phyloP scores from a whole-genome alignment of 2,888 invertebrate genomes.

The Salticus scenicus region DNA sequence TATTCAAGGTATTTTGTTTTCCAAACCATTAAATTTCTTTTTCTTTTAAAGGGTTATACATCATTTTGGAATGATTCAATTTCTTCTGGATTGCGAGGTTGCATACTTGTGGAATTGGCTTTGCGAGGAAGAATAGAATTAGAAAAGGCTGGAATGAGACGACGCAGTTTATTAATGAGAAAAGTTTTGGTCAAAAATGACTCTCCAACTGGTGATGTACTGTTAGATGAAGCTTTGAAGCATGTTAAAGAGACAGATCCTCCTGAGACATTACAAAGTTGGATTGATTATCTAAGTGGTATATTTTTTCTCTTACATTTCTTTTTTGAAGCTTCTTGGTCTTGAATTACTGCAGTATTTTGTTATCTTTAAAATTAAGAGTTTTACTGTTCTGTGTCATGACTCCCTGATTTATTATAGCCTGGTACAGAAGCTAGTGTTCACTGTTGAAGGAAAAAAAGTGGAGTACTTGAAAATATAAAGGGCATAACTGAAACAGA shows the following conservation, averaged over 20 bases:
- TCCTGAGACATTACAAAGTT: conserved; percentile 96
- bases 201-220: conserved; percentile 96
- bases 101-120: conserved; percentile 97
- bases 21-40: conserved; percentile 3
- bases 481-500: too few species aligned
- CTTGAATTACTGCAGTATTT: background rate
- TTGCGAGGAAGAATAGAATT: conserved; percentile 95
- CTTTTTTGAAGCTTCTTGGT: too few species aligned
- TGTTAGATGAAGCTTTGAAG: conserved; percentile 91
- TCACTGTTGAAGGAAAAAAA: too few species aligned
- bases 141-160: conserved; percentile 96
- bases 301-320: conserved; percentile 73
- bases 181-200: conserved; percentile 84
- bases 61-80: conserved; percentile 99
- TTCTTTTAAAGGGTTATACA: conserved; percentile 89
- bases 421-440: too few species aligned
- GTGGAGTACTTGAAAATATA: too few species aligned
- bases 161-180: conserved; percentile 85
- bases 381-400: too few species aligned
- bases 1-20: too few species aligned
- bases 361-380: too few species aligned
- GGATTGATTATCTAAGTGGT: conserved; percentile 99
- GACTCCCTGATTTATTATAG: too few species aligned
- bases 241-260: conserved; percentile 99
- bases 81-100: conserved; percentile 97